A percentile compares a stretch with the other conserved stretches of the same genome.
phyloP scores from a whole-genome alignment of 1,140 invertebrate species.

The Dreissena polymorpha region DNA sequence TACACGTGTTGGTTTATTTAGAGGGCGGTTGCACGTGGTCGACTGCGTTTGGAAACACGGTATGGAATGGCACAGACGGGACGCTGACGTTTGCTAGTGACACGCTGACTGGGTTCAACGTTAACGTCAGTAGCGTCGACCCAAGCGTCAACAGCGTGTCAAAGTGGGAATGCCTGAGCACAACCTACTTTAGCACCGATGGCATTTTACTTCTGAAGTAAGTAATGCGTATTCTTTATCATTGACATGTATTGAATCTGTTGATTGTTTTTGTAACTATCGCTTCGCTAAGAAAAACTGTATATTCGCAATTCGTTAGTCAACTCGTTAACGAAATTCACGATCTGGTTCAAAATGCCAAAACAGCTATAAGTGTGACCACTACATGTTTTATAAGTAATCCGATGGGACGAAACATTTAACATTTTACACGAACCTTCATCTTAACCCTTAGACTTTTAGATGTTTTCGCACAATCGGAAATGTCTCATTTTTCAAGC shows the following conservation, averaged over 20 bases:
- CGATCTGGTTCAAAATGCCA: no score
- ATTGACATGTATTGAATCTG: not conserved
- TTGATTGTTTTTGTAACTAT: no score
- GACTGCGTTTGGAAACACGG: conserved; percentile 13
- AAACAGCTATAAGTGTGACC: no score
- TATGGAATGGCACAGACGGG: conserved; percentile 45
- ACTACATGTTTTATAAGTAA: no score
- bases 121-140: not conserved
- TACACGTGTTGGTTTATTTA: conserved; percentile 15
- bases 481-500: no score
- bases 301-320: not conserved
- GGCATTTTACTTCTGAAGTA: conserved; percentile 30
- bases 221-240: not conserved
- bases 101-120: conserved; percentile 17
- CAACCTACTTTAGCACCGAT: conserved; percentile 4
- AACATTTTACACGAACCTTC: no score
- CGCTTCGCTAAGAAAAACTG: no score
- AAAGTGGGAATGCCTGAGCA: conserved; percentile 37
- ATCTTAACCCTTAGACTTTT: no score
- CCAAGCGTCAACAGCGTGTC: not conserved
- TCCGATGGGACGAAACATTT: no score
- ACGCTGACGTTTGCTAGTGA: conserved; percentile 23
- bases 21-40: conserved; percentile 47
- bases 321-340: no score
- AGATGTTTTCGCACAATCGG: no score